Evolutionary conservation across 2,888 invertebrate genomes (phyloP).

Genomic region (Parelbella ahira): DNA sequence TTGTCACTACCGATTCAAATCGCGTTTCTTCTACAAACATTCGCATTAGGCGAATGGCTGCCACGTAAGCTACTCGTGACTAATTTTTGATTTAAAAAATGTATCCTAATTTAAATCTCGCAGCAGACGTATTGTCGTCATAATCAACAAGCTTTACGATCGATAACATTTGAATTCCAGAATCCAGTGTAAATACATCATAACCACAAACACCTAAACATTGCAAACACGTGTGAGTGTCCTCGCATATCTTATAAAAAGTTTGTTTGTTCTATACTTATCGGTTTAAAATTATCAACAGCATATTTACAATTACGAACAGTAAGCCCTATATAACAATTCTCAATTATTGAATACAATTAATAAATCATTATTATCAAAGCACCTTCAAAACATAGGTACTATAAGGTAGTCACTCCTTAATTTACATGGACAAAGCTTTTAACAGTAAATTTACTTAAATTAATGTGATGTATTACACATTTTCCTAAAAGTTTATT

Average conservation of each 20-base stretch:
- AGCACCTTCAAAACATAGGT: conserved; percentile 24
- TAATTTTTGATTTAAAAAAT: conserved; percentile 14
- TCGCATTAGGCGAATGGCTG: conserved; percentile 1
- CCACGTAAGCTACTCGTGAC: conserved; percentile 15
- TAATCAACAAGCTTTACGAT: too few relatives aligned
- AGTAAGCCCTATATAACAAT: conserved; percentile 20
- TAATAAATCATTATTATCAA: conserved; percentile 17
- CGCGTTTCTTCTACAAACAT: conserved; percentile 3
- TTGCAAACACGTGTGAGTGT: too few relatives aligned
- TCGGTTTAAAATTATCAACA: conserved; percentile 8
- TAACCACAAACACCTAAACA: not conserved
- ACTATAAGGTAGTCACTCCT: conserved; percentile 13
- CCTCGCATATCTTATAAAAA: conserved; percentile 5
- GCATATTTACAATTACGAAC: conserved; percentile 17
- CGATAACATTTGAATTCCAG: too few relatives aligned
- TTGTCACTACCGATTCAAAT: conserved; percentile 7
- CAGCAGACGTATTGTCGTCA: too few relatives aligned
- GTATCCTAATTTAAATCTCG: conserved; percentile 7
- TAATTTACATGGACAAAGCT: conserved; percentile 11
- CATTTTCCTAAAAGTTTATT: too few relatives aligned
- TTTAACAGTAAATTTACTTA: not conserved
- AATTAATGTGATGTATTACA: not conserved
- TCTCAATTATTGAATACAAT: conserved; percentile 10
- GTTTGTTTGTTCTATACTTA: not conserved
- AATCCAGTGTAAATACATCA: conserved; percentile 3